Evolutionary conservation across 2,113 vertebrate genomes (phyloP).

Genomic region (Thalassarche chlororhynchos): DNA sequence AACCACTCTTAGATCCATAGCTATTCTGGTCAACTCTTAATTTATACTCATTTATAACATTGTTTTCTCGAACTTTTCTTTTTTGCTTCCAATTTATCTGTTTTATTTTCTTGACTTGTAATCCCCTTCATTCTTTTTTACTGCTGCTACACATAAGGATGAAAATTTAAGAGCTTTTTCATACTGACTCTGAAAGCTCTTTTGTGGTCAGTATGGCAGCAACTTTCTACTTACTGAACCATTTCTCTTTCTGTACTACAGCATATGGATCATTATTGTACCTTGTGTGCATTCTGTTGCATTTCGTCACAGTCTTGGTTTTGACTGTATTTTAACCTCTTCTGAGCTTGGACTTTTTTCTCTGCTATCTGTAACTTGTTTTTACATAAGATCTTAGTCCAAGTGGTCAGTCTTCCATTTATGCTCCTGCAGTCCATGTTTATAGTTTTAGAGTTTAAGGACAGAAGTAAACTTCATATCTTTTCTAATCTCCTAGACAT

Average conservation of each 20-base stretch:
- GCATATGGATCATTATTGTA: neutral
- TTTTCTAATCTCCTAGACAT: neutral
- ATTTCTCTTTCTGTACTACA: constrained; percentile 12
- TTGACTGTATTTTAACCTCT: neutral
- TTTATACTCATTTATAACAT: neutral
- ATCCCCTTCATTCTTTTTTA: neutral
- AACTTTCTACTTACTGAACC: neutral
- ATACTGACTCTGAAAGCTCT: neutral
- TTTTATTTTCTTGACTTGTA: neutral
- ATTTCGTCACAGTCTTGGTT: constrained; percentile 10
- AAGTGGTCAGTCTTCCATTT: neutral
- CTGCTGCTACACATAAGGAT: neutral
- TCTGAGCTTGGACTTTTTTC: neutral
- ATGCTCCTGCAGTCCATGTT: neutral
- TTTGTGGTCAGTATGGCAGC: neutral
- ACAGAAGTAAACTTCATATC: neutral
- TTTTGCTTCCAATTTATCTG: neutral
- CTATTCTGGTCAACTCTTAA: neutral
- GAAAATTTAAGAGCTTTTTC: neutral
- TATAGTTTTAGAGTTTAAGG: neutral
- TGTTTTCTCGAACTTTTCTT: neutral
- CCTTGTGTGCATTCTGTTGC: neutral
- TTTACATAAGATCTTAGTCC: constrained; percentile 4
- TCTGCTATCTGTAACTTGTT: neutral
- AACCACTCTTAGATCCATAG: neutral